Percentiles rank a stretch among this genome's conserved stretches.
phyloP scores from a whole-genome alignment of 2,113 vertebrate species.

The Forbesichthys papilliferus region DNA sequence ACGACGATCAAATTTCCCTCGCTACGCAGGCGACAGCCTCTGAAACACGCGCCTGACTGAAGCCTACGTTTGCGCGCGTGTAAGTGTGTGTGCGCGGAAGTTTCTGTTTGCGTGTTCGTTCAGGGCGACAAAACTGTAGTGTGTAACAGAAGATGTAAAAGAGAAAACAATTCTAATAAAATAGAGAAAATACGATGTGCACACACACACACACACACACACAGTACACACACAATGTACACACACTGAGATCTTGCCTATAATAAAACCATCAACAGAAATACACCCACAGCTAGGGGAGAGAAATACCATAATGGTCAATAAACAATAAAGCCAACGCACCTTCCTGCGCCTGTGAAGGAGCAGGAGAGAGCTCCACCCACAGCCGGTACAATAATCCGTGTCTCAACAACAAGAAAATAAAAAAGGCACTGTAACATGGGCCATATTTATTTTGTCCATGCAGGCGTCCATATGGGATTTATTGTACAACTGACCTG shows the following conservation, averaged over 20 bases:
- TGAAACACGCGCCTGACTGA: conserved; percentile 59
- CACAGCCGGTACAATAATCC: not conserved
- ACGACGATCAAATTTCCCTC: conserved; percentile 61
- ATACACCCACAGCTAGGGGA: conserved; percentile 26
- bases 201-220: no score
- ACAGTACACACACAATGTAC: no score
- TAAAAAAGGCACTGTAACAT: not conserved
- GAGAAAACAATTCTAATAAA: no score
- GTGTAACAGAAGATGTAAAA: no score
- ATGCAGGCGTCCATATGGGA: no score
- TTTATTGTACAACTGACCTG: no score
- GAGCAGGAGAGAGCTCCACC: not conserved
- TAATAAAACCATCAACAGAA: conserved; percentile 10
- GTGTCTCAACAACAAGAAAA: not conserved
- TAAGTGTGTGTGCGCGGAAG: not conserved
- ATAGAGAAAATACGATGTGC: no score
- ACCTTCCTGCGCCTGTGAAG: not conserved
- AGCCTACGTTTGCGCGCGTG: not conserved
- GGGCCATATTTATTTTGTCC: no score
- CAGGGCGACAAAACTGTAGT: no score
- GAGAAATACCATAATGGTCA: not conserved
- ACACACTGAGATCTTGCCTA: no score
- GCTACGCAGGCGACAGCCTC: conserved; percentile 43
- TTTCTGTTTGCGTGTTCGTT: not conserved
- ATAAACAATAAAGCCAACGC: not conserved